Evolutionary conservation across 2,797 vertebrate genomes (phyloP).

Genomic region (Xiphorhynchus erythropygius): DNA sequence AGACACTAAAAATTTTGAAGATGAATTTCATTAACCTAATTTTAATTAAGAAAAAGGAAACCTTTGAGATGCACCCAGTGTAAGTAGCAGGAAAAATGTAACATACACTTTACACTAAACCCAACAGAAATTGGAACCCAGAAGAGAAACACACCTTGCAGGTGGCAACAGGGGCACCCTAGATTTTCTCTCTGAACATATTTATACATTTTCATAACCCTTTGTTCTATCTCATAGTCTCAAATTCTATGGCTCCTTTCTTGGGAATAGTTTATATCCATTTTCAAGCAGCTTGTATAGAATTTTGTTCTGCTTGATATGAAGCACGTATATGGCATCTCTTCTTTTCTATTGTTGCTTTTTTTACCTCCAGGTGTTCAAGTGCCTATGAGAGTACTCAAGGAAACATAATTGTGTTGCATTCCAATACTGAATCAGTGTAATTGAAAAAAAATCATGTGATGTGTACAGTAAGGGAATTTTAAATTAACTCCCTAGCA

Average conservation of each 20-base stretch:
- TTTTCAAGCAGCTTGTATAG: not conserved
- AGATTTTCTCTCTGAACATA: not conserved
- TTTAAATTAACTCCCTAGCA: slow-evolving; percentile 30
- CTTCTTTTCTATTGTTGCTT: slow-evolving; percentile 2
- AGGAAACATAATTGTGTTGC: not conserved
- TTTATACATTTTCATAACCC: slow-evolving; percentile 6
- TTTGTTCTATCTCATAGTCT: not conserved
- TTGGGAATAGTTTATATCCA: not conserved
- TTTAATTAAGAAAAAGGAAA: slow-evolving; percentile 23
- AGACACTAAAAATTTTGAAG: not conserved
- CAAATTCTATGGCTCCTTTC: not conserved
- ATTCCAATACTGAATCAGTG: slow-evolving; percentile 23
- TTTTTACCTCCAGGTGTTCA: slow-evolving; percentile 56
- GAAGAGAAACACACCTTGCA: slow-evolving; percentile 13
- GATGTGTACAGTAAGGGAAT: slow-evolving; percentile 21
- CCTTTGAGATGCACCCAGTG: not conserved
- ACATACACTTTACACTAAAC: not conserved
- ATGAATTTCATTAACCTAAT: not conserved
- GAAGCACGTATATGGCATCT: not conserved
- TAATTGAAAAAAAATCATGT: slow-evolving; percentile 51
- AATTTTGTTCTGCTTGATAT: not conserved
- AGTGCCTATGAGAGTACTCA: slow-evolving; percentile 41
- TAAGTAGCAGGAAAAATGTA: slow-evolving; percentile 1
- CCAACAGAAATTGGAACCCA: slow-evolving; percentile 2
- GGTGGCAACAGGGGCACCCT: not conserved